Percentiles rank a stretch among this genome's conserved stretches.
Evolutionary conservation across 2,888 invertebrate species (phyloP).

Genomic region (Conchocele bisecta): DNA sequence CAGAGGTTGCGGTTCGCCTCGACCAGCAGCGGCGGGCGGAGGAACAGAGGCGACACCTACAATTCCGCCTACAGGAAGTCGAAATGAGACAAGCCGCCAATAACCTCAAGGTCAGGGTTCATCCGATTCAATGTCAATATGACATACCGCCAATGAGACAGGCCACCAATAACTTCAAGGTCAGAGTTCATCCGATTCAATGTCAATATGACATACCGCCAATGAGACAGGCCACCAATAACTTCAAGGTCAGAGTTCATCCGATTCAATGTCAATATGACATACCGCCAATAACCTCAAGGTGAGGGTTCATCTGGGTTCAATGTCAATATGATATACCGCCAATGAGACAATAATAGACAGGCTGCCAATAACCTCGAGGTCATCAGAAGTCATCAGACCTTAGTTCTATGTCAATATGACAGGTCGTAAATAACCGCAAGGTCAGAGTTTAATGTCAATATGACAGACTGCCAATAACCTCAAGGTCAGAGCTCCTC

Average conservation of each 20-base stretch:
- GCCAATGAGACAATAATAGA: no score
- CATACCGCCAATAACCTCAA: constrained; percentile 72
- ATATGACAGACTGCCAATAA: constrained; percentile 66
- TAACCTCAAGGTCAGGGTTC: constrained; percentile 68
- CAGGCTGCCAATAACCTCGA: no score
- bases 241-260: constrained; percentile 65
- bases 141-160: no score
- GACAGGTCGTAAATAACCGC: no score
- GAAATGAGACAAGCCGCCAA: constrained; percentile 66
- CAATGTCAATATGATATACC: no score
- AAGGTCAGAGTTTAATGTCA: no score
- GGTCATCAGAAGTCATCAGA: no score
- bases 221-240: constrained; percentile 64
- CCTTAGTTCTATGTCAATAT: no score
- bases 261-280: no score
- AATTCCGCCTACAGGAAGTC: constrained; percentile 65
- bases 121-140: no score
- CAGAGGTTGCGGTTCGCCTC: constrained; percentile 52
- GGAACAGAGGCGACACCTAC: constrained; percentile 63
- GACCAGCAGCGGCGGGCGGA: constrained; percentile 55
- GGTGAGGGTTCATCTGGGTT: constrained; percentile 58
- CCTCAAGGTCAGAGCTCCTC: constrained; percentile 63
- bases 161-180: constrained; percentile 71
- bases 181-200: constrained; percentile 42
- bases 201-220: no score